These are phyloP conservation scores for Sphenopsis melanotis DNA, from an alignment of 2,797 vertebrate genomes.

Conservation along the genomic window DNA sequence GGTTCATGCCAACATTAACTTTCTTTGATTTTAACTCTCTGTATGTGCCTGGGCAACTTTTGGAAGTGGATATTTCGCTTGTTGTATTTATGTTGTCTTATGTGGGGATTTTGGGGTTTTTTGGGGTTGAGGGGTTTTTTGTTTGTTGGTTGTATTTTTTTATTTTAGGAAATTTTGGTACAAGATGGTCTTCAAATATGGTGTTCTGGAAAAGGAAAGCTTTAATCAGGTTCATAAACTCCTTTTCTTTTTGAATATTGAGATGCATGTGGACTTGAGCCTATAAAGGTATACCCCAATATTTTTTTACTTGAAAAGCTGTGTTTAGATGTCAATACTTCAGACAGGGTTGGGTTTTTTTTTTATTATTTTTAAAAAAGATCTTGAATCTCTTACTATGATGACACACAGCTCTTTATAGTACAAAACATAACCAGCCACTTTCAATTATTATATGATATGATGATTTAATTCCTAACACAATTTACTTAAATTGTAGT, in stretches of 20 bases:
- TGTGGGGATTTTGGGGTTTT: not conserved
- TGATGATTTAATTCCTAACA: slow-evolving; percentile 18
- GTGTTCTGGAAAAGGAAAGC: not conserved
- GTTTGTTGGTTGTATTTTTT: not conserved
- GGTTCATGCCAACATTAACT: not conserved
- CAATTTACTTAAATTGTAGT: not conserved
- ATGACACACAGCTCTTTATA: not conserved
- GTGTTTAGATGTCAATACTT: not conserved
- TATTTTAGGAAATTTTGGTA: not conserved
- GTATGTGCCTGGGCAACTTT: not conserved
- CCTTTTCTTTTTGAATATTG: not conserved
- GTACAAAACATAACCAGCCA: not conserved
- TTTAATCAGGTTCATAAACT: not conserved
- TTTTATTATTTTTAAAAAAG: not conserved
- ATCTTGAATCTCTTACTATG: not conserved
- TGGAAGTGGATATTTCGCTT: not conserved
- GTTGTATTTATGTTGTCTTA: not conserved
- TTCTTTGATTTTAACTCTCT: not conserved
- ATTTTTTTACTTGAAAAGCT: slow-evolving; percentile 3
- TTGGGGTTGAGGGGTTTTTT: no score
- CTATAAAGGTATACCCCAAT: not conserved
- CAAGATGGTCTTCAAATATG: not conserved
- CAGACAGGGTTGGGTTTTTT: not conserved
- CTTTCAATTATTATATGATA: not conserved
- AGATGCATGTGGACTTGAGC: not conserved